Conservation (phyloP, 2,888 invertebrate genomes). For the Isotomurus palustris region DNA sequence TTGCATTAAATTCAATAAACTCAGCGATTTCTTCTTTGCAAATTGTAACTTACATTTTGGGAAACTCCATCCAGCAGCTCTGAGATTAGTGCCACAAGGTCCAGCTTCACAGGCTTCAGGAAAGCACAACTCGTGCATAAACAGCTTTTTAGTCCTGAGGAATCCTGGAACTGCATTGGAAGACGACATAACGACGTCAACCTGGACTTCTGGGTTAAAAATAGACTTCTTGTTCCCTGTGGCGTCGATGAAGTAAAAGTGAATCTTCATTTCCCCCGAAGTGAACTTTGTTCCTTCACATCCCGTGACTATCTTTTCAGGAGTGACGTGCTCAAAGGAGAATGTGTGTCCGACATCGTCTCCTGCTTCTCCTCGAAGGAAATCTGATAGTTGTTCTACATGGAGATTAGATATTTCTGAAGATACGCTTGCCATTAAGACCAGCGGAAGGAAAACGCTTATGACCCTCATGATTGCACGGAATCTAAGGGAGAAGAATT, state of each 20-base stretch:
- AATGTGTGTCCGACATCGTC: conserved; percentile 1
- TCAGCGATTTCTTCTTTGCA: not conserved
- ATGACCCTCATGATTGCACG: no score
- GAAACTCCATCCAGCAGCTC: conserved; percentile 13
- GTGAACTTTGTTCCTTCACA: conserved; percentile 2
- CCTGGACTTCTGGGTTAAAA: conserved; percentile 2
- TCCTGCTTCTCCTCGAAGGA: no score
- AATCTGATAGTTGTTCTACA: no score
- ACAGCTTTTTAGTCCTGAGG: conserved; percentile 18
- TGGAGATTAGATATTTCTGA: no score
- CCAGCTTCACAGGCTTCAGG: conserved; percentile 30
- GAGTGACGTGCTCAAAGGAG: conserved; percentile 1
- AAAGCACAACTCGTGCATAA: conserved; percentile 41
- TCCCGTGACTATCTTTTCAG: conserved; percentile 6
- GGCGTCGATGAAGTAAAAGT: conserved; percentile 33
- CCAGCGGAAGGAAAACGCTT: no score
- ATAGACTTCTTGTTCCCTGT: conserved; percentile 35
- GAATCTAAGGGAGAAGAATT: no score
- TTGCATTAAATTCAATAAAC: not conserved
- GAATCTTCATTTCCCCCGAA: not conserved
- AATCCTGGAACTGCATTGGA: conserved; percentile 23
- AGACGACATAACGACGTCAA: conserved; percentile 28
- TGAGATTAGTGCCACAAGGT: conserved; percentile 25
- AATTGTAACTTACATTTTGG: conserved; percentile 11
- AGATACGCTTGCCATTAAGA: no score